These are phyloP conservation scores for Onychorhynchus coronatus DNA, from an alignment of 2,113 vertebrate genomes.

Conservation along the genomic window DNA sequence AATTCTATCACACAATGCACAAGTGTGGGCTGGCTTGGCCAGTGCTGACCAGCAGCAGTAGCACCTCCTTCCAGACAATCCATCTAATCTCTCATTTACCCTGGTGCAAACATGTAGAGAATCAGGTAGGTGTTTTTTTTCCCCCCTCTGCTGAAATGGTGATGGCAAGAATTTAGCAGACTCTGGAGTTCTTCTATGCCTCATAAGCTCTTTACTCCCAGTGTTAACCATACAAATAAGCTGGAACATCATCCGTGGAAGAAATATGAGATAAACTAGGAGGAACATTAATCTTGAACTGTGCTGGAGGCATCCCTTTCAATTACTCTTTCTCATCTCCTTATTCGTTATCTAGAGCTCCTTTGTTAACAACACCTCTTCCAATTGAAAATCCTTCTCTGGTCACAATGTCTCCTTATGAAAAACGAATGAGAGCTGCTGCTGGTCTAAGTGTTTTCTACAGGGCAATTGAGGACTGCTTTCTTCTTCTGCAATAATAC, in stretches of 20 bases:
- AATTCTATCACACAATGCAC: not conserved
- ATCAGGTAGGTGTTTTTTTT: fast-evolving
- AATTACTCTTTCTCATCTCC: not conserved
- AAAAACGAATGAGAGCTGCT: not conserved
- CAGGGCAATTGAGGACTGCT: not conserved
- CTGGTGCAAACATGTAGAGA: not conserved
- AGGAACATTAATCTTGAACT: not conserved
- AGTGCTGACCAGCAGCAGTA: fast-evolving
- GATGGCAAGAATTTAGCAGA: not conserved
- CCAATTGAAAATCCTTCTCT: not conserved
- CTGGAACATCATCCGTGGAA: not conserved
- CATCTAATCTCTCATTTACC: not conserved
- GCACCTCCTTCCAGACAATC: not conserved
- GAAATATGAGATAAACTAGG: constrained; percentile 17
- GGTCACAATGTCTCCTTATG: not conserved
- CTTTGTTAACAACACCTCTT: not conserved
- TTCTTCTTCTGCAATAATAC: not conserved
- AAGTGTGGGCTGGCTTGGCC: not conserved
- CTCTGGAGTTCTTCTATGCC: not conserved
- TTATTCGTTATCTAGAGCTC: not conserved
- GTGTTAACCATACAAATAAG: not conserved
- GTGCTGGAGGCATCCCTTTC: not conserved
- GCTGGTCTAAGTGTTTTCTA: not conserved
- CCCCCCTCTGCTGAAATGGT: not conserved
- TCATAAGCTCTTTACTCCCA: not conserved